Evolutionary conservation across 1,140 invertebrate genomes (phyloP), one percentile per base, ranked within the genome.

Genomic region (Heterodera carotae): DNA sequence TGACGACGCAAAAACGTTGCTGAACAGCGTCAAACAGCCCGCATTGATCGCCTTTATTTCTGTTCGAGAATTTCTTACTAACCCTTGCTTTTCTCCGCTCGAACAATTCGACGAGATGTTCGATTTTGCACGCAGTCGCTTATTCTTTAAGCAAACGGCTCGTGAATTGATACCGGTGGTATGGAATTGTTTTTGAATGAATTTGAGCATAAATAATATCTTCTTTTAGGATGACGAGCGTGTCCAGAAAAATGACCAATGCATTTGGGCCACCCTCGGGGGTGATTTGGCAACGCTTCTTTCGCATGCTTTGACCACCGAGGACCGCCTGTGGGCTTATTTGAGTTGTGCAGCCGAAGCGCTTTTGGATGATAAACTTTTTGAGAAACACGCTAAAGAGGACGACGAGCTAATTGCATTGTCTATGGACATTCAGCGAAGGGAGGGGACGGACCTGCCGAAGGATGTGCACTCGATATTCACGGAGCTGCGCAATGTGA

Each of bases 211-310:
- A 56, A 75, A 2, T 27, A 31, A n/a, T n/a, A n/a, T n/a, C n/a
- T n/a, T n/a, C 36, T 43, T 79, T 22, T 31, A 80, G 76, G 69
- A 79, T 36, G 69, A 81, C 48, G 80, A 69, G 15, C 15, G 34
- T 8, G 56, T 81, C 43, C 56, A 79, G 18, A 34, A 34, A 12
- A 29, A 34, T 2, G 80, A 81, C 64, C 80, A 82, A 27, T 81
- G 80, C 56, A 76, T 81, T 68, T 81, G 80, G 80, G 80, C 80
- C 29, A 67, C 80, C 18, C 69, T 81, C 59, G 80, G 72, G 29
- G 80, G 80, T 25, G 43, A 68, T 64, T 69, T 81, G 2, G 34
- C 80, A 0, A 76, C 74, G 10, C 72, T 81, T 25, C 66, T 81
- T 25, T 27, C 77, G 12, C 69, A 82, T 36, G 72, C 80, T 34